A percentile compares a stretch with the other conserved stretches of the same genome.
phyloP scores from a whole-genome alignment of 2,113 vertebrate species.

The Ranitomeya variabilis region DNA sequence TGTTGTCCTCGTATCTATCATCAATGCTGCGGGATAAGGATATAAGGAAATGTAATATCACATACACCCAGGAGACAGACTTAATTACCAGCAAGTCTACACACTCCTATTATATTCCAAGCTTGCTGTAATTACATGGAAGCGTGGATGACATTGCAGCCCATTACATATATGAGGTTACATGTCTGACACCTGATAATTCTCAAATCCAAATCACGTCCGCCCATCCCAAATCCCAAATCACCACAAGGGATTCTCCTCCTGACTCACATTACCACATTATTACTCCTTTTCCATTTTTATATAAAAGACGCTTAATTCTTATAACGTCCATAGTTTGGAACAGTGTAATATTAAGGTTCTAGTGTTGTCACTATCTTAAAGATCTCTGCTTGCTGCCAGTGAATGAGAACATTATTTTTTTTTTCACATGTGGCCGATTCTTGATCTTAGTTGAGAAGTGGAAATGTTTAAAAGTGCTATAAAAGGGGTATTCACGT shows the following conservation, averaged over 20 bases:
- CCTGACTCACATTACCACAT: no score
- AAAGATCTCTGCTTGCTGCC: no score
- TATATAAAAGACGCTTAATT: no score
- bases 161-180: conserved; percentile 24
- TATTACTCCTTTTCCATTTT: no score
- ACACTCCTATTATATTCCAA: conserved; percentile 22
- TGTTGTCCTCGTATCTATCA: conserved; percentile 19
- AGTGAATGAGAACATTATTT: no score
- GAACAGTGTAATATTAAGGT: no score
- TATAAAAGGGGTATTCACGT: no score
- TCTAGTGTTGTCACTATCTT: no score
- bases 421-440: no score
- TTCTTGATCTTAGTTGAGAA: no score
- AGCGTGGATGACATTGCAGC: neutral
- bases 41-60: neutral
- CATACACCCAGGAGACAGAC: conserved; percentile 25
- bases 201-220: neutral
- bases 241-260: neutral
- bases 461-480: no score
- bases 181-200: neutral
- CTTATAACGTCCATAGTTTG: no score
- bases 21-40: neutral
- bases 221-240: neutral
- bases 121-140: conserved; percentile 23
- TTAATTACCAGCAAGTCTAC: conserved; percentile 25